Evolutionary conservation across 2,888 invertebrate genomes (phyloP).

Genomic region (Microchrysa polita): DNA sequence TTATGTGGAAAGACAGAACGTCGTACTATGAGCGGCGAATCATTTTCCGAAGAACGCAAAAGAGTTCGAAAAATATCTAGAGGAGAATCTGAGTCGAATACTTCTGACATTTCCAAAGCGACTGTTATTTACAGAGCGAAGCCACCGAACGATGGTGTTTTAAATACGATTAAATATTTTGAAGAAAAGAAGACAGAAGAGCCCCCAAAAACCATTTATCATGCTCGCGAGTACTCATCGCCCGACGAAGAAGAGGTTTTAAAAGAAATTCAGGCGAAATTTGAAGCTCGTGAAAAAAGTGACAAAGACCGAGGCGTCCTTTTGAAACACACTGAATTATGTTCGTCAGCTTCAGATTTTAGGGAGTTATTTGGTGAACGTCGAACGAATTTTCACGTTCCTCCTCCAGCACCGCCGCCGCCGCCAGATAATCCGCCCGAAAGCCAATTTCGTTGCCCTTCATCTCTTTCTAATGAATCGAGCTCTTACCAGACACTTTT

Average conservation of each 20-base stretch:
- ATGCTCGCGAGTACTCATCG: constrained; percentile 67
- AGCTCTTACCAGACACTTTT: constrained; percentile 75
- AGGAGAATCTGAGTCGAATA: constrained; percentile 77
- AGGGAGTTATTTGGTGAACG: constrained; percentile 86
- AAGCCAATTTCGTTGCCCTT: constrained; percentile 60
- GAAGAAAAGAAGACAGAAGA: constrained; percentile 72
- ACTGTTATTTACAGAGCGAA: constrained; percentile 72
- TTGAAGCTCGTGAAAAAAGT: constrained; percentile 55
- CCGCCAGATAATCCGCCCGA: constrained; percentile 45
- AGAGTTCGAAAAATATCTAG: constrained; percentile 64
- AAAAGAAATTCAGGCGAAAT: constrained; percentile 66
- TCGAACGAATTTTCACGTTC: constrained; percentile 65
- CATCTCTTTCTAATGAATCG: constrained; percentile 45
- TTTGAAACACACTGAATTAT: constrained; percentile 58
- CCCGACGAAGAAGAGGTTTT: constrained; percentile 66
- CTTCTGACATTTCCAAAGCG: constrained; percentile 76
- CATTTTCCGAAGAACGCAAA: constrained; percentile 31
- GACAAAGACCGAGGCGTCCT: constrained; percentile 50
- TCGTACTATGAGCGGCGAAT: constrained; percentile 42
- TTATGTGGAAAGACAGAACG: constrained; percentile 54
- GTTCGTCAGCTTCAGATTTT: constrained; percentile 69
- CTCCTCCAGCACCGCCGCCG: constrained; percentile 68
- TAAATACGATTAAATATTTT: constrained; percentile 82
- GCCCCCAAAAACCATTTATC: constrained; percentile 66
- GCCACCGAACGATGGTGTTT: constrained; percentile 69